Conservation (phyloP, 1,140 invertebrate genomes). For the Akabosia matsudoensis region DNA sequence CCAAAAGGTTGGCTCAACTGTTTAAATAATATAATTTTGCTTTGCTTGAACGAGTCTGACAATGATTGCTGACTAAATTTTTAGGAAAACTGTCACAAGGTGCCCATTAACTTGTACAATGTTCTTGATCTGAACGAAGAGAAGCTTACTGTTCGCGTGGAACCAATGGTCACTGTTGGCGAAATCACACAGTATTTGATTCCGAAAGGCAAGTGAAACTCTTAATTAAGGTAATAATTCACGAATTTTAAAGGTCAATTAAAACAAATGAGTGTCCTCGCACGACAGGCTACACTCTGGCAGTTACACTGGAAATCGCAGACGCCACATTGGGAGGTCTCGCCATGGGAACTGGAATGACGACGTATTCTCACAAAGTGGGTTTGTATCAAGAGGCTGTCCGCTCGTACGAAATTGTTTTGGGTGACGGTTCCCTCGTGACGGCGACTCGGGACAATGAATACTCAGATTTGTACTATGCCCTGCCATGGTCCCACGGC, state of each 20-base stretch:
- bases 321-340: slow-evolving; percentile 59
- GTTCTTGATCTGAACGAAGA: slow-evolving; percentile 56
- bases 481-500: slow-evolving; percentile 56
- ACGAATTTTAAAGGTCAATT: not conserved
- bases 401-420: slow-evolving; percentile 57
- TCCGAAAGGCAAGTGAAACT: slow-evolving; percentile 49
- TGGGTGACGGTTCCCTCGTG: slow-evolving; percentile 56
- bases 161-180: slow-evolving; percentile 58
- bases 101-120: slow-evolving; percentile 60
- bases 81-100: slow-evolving; percentile 59
- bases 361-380: slow-evolving; percentile 54
- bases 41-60: not conserved
- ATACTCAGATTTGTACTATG: slow-evolving; percentile 55
- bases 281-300: slow-evolving; percentile 55
- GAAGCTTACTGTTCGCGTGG: slow-evolving; percentile 55
- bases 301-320: slow-evolving; percentile 59
- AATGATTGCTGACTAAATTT: too few species aligned
- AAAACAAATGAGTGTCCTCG: not conserved
- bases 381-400: slow-evolving; percentile 59
- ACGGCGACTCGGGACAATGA: slow-evolving; percentile 54
- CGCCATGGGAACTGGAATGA: slow-evolving; percentile 59
- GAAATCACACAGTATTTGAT: slow-evolving; percentile 57
- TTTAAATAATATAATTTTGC: not conserved
- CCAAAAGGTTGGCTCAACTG: too few species aligned
- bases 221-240: not conserved